Base-by-base conservation (phyloP, 2,113 vertebrate species). In the Lamprologus callipterus region DNA sequence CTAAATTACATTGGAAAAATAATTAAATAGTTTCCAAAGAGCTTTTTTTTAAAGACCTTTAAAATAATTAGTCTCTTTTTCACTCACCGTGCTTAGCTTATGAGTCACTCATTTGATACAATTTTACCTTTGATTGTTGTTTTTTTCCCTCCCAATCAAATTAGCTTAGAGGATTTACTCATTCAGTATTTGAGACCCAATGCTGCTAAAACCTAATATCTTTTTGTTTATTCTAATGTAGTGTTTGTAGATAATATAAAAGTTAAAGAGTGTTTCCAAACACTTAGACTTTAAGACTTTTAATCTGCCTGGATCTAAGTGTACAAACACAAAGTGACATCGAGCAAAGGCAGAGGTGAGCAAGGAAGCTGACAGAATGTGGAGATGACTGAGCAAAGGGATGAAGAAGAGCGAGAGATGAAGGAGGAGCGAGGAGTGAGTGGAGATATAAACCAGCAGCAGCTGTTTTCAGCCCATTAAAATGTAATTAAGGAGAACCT, bases 401-500 rank as follows among this genome's bases (percentile, higher is more conserved):
- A 63, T 3, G 19, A 68, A 8, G 21, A 42, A 23, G 53, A 85
- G 73, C 7, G 58, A 54, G 63, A 8, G 37, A 79, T 75, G 55
- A 35, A 49, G 51, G 31, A 35, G 70, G 33, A 75, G 35, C 53
- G 65, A 75, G 57, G 82, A 83, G 73, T 63, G 85, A 82, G 75
- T 9, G n/a, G 47, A 73, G 87, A 81, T 84, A 81, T 82, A 91
- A 92, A 92, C 63, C 89, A 88, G 82, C 55, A 85, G 91, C 94
- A 93, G 89, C 92, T 94, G 94, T 89, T 94, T 90, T 87, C 86
- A 95, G 87, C 84, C 85, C 81, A 95, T 95, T 95, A 94, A 94
- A 95, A 95, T 93, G 93, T 93, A 95, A 94, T 95, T 93, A 94
- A 91, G 87, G 31, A 88, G 89, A 91, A 91, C 42, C 88, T 95